Evolutionary conservation across 2,797 vertebrate species (phyloP).

Genomic region (Sardinella longiceps): DNA sequence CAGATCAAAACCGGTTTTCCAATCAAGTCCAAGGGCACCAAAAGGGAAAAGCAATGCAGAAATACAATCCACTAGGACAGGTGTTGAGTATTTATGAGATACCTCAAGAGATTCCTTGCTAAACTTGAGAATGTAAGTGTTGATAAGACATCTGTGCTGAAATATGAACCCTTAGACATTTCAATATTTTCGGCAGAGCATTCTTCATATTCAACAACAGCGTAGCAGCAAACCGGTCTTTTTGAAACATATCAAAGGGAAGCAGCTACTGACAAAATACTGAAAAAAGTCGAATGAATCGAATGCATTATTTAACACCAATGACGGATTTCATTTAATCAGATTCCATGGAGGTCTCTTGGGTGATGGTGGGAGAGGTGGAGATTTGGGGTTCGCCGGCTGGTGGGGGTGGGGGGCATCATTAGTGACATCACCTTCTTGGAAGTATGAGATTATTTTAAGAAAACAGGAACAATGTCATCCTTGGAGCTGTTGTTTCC

Average conservation of each 20-base stretch:
- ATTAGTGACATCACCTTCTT: conserved; percentile 31
- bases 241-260: background rate
- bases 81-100: background rate
- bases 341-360: background rate
- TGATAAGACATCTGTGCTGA: background rate
- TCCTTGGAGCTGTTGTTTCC: conserved; percentile 41
- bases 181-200: background rate
- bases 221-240: background rate
- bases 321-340: background rate
- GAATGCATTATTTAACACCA: background rate
- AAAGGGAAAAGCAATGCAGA: too few relatives aligned
- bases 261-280: background rate
- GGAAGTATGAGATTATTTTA: conserved; percentile 33
- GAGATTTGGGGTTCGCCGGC: background rate
- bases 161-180: background rate
- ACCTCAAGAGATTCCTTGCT: background rate
- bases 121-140: background rate
- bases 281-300: background rate
- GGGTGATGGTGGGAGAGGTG: background rate
- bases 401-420: background rate
- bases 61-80: background rate
- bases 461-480: conserved; percentile 39
- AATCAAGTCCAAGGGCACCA: too few relatives aligned
- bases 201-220: background rate
- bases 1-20: background rate